phyloP scores from a whole-genome alignment of 1,140 invertebrate species.

The Acromyrmex heyeri region DNA sequence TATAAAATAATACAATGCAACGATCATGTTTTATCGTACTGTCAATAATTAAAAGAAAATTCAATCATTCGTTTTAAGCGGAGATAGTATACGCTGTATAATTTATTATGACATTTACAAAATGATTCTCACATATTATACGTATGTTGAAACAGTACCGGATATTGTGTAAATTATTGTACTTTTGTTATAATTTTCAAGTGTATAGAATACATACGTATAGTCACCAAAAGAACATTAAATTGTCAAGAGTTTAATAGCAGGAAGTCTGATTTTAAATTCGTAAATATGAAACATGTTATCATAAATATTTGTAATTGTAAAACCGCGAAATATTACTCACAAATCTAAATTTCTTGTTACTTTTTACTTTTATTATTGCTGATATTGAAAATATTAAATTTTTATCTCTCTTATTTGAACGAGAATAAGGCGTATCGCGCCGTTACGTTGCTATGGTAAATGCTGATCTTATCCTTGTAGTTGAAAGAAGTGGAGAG shows the following conservation, averaged over 20 bases:
- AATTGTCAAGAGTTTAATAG: neutral
- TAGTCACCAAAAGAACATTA: neutral
- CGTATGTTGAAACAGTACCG: neutral
- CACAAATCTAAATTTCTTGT: neutral
- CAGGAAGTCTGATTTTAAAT: neutral
- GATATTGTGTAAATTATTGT: slow-evolving; percentile 1
- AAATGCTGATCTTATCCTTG: slow-evolving; percentile 45
- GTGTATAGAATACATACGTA: neutral
- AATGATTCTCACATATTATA: neutral
- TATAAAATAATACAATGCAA: neutral
- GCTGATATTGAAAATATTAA: neutral
- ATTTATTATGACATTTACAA: slow-evolving; percentile 9
- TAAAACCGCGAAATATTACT: neutral
- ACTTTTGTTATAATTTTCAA: slow-evolving; percentile 28
- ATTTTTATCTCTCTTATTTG: slow-evolving; percentile 6
- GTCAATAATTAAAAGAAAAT: slow-evolving; percentile 3
- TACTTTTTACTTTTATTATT: neutral
- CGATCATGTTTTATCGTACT: neutral
- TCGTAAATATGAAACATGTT: neutral
- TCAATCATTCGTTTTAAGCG: neutral
- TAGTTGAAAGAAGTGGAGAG: slow-evolving; percentile 15
- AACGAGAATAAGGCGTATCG: neutral
- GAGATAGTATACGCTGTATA: neutral
- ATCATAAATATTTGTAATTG: neutral
- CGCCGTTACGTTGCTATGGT: neutral